Evolutionary conservation across 2,888 invertebrate genomes (phyloP), one percentile per base, ranked within the genome.

Genomic region (Sussaba pulchella): DNA sequence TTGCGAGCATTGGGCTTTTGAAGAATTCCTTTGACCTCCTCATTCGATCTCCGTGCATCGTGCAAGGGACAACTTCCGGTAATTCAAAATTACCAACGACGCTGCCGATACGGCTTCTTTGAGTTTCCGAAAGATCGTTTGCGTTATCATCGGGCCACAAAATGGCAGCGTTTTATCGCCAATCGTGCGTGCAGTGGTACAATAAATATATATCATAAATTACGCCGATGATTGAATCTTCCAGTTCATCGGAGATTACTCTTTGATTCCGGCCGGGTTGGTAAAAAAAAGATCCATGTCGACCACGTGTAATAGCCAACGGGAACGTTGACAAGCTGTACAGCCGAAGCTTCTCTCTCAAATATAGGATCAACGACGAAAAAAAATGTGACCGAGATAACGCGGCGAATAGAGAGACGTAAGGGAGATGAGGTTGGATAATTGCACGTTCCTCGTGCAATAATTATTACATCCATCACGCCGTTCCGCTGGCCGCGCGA

Each of bases 371-470:
- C 10, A 17, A 43, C 14, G 14, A 52, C 21, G n/a, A n/a, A n/a
- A n/a, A n/a, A 69, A 57, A 57, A 57, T 57, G 26, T 70, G 57
- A 57, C 57, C 57, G 69, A 70, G 69, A 70, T 70, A 54, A 70
- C 41, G 43, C 14, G 9, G 50, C 12, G 24, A 36, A 59, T 31
- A 71, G 31, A 39, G 26, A 26, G 61, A 41, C 19, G 36, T 61
- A 57, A 31, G 4, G n/a, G n/a, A n/a, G n/a, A n/a, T n/a, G n/a
- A n/a, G n/a, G n/a, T n/a, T n/a, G n/a, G n/a, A 70, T 50, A 64
- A 75, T 75, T 12, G 59, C 39, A 26, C 50, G 19, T 14, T 47
- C 43, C 41, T 21, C 17, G 26, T 8, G 71, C 75, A 61, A 70
- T 76, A 64, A 76, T 76, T 70, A 63, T 69, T 41, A 52, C 61